phyloP scores from a whole-genome alignment of 2,113 vertebrate genomes.

The Cyanocitta stelleri region DNA sequence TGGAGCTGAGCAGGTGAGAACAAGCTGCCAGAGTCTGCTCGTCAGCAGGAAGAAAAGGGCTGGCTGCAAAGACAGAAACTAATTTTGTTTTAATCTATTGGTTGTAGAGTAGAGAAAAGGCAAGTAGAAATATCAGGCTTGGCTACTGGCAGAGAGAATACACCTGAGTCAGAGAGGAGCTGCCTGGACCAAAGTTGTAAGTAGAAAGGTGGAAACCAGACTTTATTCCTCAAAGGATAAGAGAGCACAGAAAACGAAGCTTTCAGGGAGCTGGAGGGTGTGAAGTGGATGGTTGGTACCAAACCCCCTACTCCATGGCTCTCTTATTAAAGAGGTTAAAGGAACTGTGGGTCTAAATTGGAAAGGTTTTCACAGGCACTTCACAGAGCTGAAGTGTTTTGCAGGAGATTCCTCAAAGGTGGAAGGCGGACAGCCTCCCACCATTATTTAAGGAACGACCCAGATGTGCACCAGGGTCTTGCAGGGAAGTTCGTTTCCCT shows the following conservation, averaged over 20 bases:
- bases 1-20: slow-evolving; percentile 37
- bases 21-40: slow-evolving; percentile 4
- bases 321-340: slow-evolving; percentile 64
- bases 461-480: slow-evolving; percentile 57
- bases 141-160: slow-evolving; percentile 40
- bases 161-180: slow-evolving; percentile 31
- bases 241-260: slow-evolving; percentile 38
- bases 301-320: slow-evolving; percentile 49
- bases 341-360: slow-evolving; percentile 59
- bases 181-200: slow-evolving; percentile 52
- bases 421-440: slow-evolving; percentile 62
- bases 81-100: slow-evolving; percentile 45
- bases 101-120: slow-evolving; percentile 3
- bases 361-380: slow-evolving; percentile 62
- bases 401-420: slow-evolving; percentile 67
- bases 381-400: slow-evolving; percentile 69
- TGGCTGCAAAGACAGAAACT: slow-evolving; percentile 33
- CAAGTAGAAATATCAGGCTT: slow-evolving; percentile 18
- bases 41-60: background rate
- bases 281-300: slow-evolving; percentile 58
- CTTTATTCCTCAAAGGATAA: slow-evolving; percentile 61
- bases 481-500: slow-evolving; percentile 67
- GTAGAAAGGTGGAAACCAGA: slow-evolving; percentile 63
- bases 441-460: slow-evolving; percentile 62
- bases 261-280: slow-evolving; percentile 54